phyloP scores from a whole-genome alignment of 2,113 vertebrate genomes.

The Nerophis lumbriciformis region DNA sequence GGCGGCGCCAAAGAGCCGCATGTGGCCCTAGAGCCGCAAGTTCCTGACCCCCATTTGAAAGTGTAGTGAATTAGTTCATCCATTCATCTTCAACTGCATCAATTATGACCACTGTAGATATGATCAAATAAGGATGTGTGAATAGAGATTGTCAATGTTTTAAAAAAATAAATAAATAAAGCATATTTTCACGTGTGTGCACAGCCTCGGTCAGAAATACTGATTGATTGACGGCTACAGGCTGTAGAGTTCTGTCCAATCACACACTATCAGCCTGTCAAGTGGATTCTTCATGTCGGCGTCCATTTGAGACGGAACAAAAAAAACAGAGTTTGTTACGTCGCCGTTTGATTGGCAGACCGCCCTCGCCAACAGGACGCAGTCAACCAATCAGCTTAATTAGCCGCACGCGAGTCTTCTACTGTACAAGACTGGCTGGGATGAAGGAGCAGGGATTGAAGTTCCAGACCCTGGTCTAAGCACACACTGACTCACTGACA shows the following conservation, averaged over 20 bases:
- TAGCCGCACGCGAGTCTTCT: slow-evolving; percentile 55
- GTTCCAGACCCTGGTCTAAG: slow-evolving; percentile 46
- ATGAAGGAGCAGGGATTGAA: slow-evolving; percentile 58
- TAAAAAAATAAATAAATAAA: no score
- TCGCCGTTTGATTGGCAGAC: slow-evolving; percentile 62
- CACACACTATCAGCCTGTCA: slow-evolving; percentile 61
- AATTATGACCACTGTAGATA: no score
- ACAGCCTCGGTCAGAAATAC: slow-evolving; percentile 52
- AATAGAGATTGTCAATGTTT: slow-evolving; percentile 26
- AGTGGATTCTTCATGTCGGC: slow-evolving; percentile 44
- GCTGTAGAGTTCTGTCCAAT: slow-evolving; percentile 58
- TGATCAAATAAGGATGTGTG: no score
- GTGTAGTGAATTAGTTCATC: no score
- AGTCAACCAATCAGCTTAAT: slow-evolving; percentile 66
- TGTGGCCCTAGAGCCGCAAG: no score
- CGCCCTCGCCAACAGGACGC: slow-evolving; percentile 44
- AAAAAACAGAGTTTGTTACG: slow-evolving; percentile 40
- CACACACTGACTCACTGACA: slow-evolving; percentile 19
- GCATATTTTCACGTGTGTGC: slow-evolving; percentile 22
- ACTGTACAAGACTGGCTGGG: slow-evolving; percentile 45
- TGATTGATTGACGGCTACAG: slow-evolving; percentile 67
- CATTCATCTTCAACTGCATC: no score
- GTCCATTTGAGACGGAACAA: slow-evolving; percentile 36
- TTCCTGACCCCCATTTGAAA: no score
- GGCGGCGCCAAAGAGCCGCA: no score